Percentiles rank a stretch among this genome's conserved stretches.
Evolutionary conservation across 2,888 invertebrate genomes (phyloP).

Genomic region (Philereme vetulata): DNA sequence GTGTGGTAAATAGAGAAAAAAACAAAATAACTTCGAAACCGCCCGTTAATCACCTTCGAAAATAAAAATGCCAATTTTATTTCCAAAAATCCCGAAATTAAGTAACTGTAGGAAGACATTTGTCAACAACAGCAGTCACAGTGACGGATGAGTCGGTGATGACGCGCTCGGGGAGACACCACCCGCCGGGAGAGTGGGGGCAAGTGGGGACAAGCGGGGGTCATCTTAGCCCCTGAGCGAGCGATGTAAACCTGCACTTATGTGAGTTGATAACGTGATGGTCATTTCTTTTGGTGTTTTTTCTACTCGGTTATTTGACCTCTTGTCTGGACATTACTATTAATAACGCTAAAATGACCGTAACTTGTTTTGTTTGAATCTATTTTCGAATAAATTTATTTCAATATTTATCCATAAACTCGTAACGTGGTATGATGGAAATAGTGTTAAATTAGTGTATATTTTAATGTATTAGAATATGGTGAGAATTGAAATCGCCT

Average conservation of each 20-base stretch:
- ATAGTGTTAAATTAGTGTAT: slow-evolving; percentile 6
- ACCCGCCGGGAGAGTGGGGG: slow-evolving; percentile 13
- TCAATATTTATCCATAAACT: slow-evolving; percentile 24
- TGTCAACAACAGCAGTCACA: slow-evolving; percentile 67
- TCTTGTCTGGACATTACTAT: neutral
- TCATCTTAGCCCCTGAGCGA: slow-evolving; percentile 34
- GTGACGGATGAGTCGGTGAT: slow-evolving; percentile 65
- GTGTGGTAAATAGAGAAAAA: no score
- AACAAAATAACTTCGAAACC: no score
- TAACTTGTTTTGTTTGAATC: slow-evolving; percentile 32
- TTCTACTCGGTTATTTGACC: slow-evolving; percentile 9
- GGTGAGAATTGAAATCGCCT: no score
- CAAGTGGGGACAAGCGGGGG: slow-evolving; percentile 24
- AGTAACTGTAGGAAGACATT: slow-evolving; percentile 60
- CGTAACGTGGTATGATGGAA: no score
- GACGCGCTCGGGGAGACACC: slow-evolving; percentile 42
- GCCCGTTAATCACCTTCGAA: no score
- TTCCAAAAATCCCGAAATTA: slow-evolving; percentile 50
- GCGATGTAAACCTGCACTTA: slow-evolving; percentile 35
- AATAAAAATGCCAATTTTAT: slow-evolving; percentile 51
- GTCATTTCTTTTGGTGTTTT: slow-evolving; percentile 25
- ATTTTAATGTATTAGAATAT: neutral
- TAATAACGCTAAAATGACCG: slow-evolving; percentile 6
- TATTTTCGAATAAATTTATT: slow-evolving; percentile 33
- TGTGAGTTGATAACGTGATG: slow-evolving; percentile 26